Evolutionary conservation across 2,888 invertebrate genomes (phyloP), one percentile per base, ranked within the genome.

Genomic region (Thalpophila matura): DNA sequence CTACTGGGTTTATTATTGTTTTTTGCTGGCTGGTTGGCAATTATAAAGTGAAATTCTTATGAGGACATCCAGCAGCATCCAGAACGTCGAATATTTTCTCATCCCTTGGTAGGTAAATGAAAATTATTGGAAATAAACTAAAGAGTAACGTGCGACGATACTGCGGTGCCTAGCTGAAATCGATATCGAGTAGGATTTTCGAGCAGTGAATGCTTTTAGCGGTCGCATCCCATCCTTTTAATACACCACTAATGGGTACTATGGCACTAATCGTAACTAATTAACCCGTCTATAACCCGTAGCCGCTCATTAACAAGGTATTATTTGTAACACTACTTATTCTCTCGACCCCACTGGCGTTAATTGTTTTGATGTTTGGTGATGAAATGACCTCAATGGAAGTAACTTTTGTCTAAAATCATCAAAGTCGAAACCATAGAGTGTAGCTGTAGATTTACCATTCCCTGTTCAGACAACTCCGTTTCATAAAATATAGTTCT

Each of bases 101-200:
- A 9, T 29, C n/a, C n/a, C n/a, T n/a, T n/a, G n/a, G n/a, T n/a
- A n/a, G n/a, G n/a, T n/a, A n/a, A n/a, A n/a, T n/a, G n/a, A n/a
- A n/a, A n/a, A n/a, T n/a, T n/a, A n/a, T n/a, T n/a, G n/a, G n/a
- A 31, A 60, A 60, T 46, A 37, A 58, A 43, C 35, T 27, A 18
- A 46, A 31, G 24, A 60, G 24, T 31, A 31, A 60, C 7, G 10
- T 5, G 16, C 16, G 14, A 16, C 16, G 12, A 10, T 16, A 12
- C 37, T 10, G 33, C 18, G 9, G 35, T 59, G 37, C n/a, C n/a
- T n/a, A n/a, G 24, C 1, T 27, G 10, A 12, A 60, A 60, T 38
- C 38, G 10, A 47, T 40, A 10, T 47, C 29, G 24, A 20, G 38
- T 60, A 20, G 20, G 3, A 12, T 20, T 51, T 62, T 31, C 7